A percentile compares a stretch with the other conserved stretches of the same genome.
Conservation (phyloP, 92 coral and sea anemone genomes). For the Parazoanthus darwini region DNA sequence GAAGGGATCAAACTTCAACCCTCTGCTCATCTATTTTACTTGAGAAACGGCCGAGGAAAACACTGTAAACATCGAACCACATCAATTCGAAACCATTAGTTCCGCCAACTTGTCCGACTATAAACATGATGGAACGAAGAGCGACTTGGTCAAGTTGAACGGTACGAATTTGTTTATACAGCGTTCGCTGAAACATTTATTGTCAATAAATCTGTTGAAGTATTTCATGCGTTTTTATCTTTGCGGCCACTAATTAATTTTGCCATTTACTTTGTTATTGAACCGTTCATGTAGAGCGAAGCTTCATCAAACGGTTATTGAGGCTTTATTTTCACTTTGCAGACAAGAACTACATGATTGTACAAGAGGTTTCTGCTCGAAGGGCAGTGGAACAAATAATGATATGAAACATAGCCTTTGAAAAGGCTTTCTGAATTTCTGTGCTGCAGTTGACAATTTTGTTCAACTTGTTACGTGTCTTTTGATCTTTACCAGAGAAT, state of each 20-base stretch:
- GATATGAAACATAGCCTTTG: neutral
- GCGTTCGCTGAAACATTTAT: no score
- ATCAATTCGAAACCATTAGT: constrained; percentile 4
- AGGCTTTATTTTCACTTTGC: constrained; percentile 7
- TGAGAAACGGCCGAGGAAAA: constrained; percentile 1
- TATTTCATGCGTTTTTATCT: constrained; percentile 8
- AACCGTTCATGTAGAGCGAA: neutral
- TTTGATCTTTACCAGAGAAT: constrained; percentile 11
- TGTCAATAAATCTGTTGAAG: no score
- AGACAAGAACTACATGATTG: constrained; percentile 15
- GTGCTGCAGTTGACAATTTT: constrained; percentile 11
- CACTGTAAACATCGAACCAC: constrained; percentile 13
- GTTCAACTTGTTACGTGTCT: constrained; percentile 13
- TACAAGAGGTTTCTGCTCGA: constrained; percentile 12
- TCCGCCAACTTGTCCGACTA: constrained; percentile 8
- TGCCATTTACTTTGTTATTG: constrained; percentile 13
- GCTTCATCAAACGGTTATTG: constrained; percentile 17
- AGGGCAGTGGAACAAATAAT: constrained; percentile 22
- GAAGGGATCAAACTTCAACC: constrained; percentile 19
- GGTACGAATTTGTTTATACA: constrained; percentile 16
- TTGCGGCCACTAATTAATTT: constrained; percentile 6
- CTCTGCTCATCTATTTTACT: constrained; percentile 17
- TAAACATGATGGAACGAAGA: constrained; percentile 13
- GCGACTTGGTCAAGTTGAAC: constrained; percentile 25
- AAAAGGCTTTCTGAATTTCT: constrained; percentile 1